phyloP scores from a whole-genome alignment of 1,140 invertebrate species.

The Piezodorus guildinii region DNA sequence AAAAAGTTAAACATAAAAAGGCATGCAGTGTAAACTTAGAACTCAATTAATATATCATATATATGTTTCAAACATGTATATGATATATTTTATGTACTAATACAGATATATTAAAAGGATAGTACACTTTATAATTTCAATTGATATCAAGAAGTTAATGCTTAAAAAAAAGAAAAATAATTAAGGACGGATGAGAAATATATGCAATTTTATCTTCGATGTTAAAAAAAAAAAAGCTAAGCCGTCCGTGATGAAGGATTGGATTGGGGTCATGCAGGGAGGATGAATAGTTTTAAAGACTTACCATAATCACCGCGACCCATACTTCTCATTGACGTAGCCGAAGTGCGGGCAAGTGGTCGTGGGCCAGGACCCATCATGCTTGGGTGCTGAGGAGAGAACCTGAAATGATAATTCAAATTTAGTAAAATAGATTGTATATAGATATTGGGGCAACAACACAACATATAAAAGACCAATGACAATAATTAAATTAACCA shows the following conservation, averaged over 20 bases:
- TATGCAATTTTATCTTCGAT: not conserved
- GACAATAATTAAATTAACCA: too few relatives aligned
- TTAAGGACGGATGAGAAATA: too few relatives aligned
- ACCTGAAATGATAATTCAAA: constrained; percentile 39
- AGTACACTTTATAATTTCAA: not conserved
- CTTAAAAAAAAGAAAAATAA: too few relatives aligned
- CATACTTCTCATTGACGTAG: constrained; percentile 55
- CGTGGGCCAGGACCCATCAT: constrained; percentile 50
- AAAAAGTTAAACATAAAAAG: constrained; percentile 4
- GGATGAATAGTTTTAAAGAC: constrained; percentile 29
- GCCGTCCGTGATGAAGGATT: not conserved
- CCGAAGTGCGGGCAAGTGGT: constrained; percentile 42
- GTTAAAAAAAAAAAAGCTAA: not conserved
- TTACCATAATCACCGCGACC: constrained; percentile 78
- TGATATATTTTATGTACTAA: not conserved
- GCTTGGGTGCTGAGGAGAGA: constrained; percentile 47
- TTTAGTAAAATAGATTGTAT: too few relatives aligned
- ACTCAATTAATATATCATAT: not conserved
- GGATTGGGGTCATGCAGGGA: not conserved
- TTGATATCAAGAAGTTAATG: not conserved
- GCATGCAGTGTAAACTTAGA: not conserved
- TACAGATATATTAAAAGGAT: not conserved
- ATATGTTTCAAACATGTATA: not conserved
- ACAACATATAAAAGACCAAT: too few relatives aligned
- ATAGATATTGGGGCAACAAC: too few relatives aligned